Base-by-base conservation (phyloP, 2,113 vertebrate genomes). In the Tragelaphus strepsiceros region DNA sequence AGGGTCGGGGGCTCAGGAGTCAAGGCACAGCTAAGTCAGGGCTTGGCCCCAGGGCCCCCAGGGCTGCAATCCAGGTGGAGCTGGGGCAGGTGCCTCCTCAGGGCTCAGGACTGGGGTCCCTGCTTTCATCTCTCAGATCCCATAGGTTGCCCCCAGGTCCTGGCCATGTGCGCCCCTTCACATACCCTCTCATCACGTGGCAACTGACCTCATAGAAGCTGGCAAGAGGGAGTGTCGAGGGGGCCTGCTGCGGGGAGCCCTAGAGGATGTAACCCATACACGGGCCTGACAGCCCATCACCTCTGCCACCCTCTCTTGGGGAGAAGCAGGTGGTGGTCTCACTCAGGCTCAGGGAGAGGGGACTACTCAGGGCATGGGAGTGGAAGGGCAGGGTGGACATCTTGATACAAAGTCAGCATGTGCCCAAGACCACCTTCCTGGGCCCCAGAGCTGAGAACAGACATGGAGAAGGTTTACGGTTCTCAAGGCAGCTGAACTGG, bases 221-320 rank as follows among this genome's bases (percentile, higher is more conserved):
- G 7, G 58, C 30, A n/a, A 6, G n/a, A 56, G 43, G 12, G 17
- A 22, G 6, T 8, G 10, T 21, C 1, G 17, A 21, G 24, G 8
- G 7, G 22, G 67, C 21, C 54, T 35, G 80, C 19, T 13, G 22
- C 5, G 1, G 2, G 13, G 30, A 67, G 51, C 17, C 24, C n/a
- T 58, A 26, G 4, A 2, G 56, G 39, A 35, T 39, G 5, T 21
- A 19, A 28, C 51, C 28, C 4, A 19, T 30, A 13, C 51, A 26
- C 0, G 1, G 43, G 2, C 1, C 19, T 54, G 61, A 46, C 13
- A 13, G 2, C 3, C 49, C 0, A 5, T 53, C 43, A 39, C 71
- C n/a, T 64, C 35, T n/a, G 59, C 46, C 11, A 35, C 13, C 6
- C 16, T 39, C 26, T 54, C 26, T 16, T 14, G 28, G 58, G 1